Percentiles rank a stretch among this genome's conserved stretches.
Evolutionary conservation across 2,797 vertebrate genomes (phyloP).

Genomic region (Micromesistius poutassou): DNA sequence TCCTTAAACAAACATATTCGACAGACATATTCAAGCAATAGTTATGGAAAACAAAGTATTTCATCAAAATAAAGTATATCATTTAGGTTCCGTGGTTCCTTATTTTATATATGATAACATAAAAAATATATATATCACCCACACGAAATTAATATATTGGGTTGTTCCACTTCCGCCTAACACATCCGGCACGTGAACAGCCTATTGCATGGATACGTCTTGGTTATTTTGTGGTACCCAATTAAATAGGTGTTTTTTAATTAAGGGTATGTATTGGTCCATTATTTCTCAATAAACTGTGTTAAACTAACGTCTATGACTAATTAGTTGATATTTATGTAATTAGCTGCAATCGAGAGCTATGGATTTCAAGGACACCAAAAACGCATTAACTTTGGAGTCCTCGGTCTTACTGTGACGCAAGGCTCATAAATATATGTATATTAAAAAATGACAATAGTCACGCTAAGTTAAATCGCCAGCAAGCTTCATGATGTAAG

Average conservation of each 20-base stretch:
- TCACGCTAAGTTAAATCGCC: too few species aligned
- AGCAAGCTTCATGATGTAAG: neutral
- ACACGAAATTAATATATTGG: neutral
- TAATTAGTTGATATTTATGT: neutral
- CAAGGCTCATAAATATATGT: neutral
- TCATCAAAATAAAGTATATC: neutral
- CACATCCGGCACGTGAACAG: neutral
- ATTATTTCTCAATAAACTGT: neutral
- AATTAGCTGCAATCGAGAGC: neutral
- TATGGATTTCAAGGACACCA: neutral
- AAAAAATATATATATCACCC: neutral
- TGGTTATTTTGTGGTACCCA: neutral
- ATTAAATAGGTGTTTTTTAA: neutral
- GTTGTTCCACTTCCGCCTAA: neutral
- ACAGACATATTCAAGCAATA: neutral
- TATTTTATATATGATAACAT: neutral
- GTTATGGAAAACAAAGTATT: neutral
- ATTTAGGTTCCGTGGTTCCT: neutral
- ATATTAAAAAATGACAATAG: too few species aligned
- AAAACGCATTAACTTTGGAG: neutral
- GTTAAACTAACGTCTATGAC: neutral
- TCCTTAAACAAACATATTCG: neutral
- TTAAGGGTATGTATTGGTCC: neutral
- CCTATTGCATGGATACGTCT: neutral
- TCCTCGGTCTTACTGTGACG: neutral